Percentiles rank a stretch among this genome's conserved stretches.
Conservation (phyloP, 2,797 vertebrate genomes). For the Sparidentex hasta region DNA sequence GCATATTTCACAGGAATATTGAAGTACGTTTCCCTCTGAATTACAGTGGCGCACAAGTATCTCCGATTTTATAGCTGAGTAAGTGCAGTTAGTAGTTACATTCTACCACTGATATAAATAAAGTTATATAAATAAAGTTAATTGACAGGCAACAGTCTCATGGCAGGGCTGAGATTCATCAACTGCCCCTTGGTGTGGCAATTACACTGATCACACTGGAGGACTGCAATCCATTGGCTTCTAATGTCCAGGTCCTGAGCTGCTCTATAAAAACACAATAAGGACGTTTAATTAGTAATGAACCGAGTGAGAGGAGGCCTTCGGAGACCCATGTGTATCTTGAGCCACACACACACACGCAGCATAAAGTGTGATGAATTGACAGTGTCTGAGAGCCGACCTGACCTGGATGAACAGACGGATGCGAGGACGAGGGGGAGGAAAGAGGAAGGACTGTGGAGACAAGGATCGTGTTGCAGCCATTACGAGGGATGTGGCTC, state of each 20-base stretch:
- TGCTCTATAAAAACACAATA: constrained; percentile 37
- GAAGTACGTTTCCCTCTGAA: neutral
- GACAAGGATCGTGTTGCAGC: constrained; percentile 53
- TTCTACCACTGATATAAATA: neutral
- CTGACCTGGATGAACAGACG: constrained; percentile 48
- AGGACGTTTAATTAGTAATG: constrained; percentile 72
- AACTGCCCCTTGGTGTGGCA: neutral
- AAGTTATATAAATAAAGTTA: neutral
- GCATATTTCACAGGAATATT: too few relatives aligned
- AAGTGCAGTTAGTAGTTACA: neutral
- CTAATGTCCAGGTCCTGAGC: constrained; percentile 1
- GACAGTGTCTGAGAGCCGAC: constrained; percentile 23
- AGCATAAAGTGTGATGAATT: constrained; percentile 43
- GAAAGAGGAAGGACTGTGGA: constrained; percentile 23
- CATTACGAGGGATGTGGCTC: constrained; percentile 31
- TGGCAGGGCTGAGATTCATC: neutral
- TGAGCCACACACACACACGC: neutral
- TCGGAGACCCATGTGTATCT: constrained; percentile 4
- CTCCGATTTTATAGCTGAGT: neutral
- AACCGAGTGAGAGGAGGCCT: constrained; percentile 37
- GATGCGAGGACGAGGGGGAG: constrained; percentile 24
- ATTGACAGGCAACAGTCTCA: neutral
- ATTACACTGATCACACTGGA: constrained; percentile 3
- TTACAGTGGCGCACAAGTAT: neutral
- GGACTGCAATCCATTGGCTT: neutral